Base-by-base conservation (phyloP, 2,888 invertebrate genomes). In the Noctua fimbriata region DNA sequence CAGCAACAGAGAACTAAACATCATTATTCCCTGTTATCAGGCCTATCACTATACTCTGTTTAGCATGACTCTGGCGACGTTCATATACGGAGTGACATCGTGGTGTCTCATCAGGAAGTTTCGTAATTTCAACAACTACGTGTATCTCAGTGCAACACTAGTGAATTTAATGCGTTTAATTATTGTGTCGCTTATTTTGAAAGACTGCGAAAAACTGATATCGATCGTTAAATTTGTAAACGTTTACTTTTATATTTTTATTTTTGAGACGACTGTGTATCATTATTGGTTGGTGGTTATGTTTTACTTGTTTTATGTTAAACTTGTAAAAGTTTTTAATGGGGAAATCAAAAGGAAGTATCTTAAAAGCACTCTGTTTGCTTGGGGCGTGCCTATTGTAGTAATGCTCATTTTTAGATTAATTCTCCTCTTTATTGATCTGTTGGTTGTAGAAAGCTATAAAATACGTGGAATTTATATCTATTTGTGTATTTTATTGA, bases 81-180 rank as follows among this genome's bases (percentile, higher is more conserved):
- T 83, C 32, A 41, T 81, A n/a, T 85, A 85, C 52, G 81, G 76
- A 76, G 47, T 80, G 36, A 63, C 47, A n/a, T 83, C 76, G 3
- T 83, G 85, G 85, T 73, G 32, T 18, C 16, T 83, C 52, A 76
- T 70, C 14, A 69, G 44, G 7, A 60, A 81, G 12, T 83, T 85
- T 14, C 81, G 83, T 4, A 69, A 83, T 66, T 83, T 85, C n/a
- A 83, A 73, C 60, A 83, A 83, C 41, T 83, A 69, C 18, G 78
- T 82, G 60, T 83, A 71, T 55, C 65, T 82, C 24, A 73, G 28
- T 69, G 73, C 69, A 24, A 78, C 69, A 10, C 14, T 81, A 18
- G 69, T 74, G 36, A 73, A 81, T 60, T n/a, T 81, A 2, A 58
- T 81, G 7, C 44, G 69, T 44, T 60, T 81, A 41, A 1, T 73